Percentiles rank a stretch among this genome's conserved stretches.
Conservation (phyloP, 2,888 invertebrate species). For the Pyrrhia umbra region DNA sequence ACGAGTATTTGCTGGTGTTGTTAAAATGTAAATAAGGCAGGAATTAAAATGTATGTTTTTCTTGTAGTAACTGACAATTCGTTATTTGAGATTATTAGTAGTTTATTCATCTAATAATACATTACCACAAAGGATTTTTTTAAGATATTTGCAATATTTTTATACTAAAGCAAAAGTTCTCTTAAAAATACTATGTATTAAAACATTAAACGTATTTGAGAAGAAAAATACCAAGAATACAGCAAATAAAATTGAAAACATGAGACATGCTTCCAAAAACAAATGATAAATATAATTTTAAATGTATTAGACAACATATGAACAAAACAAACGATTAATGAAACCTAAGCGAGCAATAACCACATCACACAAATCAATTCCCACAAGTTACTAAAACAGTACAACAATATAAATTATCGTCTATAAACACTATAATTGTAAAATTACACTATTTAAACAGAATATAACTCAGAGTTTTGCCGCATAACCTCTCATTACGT, state of each 20-base stretch:
- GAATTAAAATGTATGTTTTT: background rate
- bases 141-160: too few species aligned
- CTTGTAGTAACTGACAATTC: constrained; percentile 3
- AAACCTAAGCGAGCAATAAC: constrained; percentile 22
- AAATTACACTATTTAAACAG: constrained; percentile 50
- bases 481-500: constrained; percentile 55
- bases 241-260: too few species aligned
- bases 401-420: constrained; percentile 47
- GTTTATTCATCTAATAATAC: too few species aligned
- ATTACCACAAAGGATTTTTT: too few species aligned
- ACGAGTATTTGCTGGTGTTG: constrained; percentile 44
- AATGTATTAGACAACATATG: background rate
- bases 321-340: constrained; percentile 18
- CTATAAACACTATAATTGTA: constrained; percentile 52
- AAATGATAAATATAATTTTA: too few species aligned
- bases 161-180: too few species aligned
- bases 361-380: constrained; percentile 36
- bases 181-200: too few species aligned
- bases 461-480: constrained; percentile 46
- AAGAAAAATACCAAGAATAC: too few species aligned
- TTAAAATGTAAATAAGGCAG: constrained; percentile 52
- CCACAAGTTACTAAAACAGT: constrained; percentile 45
- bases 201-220: too few species aligned
- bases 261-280: too few species aligned
- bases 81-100: too few species aligned